Percentiles rank a stretch among this genome's conserved stretches.
Conservation (phyloP, 2,113 vertebrate genomes). For the Gasterosteus aculeatus region DNA sequence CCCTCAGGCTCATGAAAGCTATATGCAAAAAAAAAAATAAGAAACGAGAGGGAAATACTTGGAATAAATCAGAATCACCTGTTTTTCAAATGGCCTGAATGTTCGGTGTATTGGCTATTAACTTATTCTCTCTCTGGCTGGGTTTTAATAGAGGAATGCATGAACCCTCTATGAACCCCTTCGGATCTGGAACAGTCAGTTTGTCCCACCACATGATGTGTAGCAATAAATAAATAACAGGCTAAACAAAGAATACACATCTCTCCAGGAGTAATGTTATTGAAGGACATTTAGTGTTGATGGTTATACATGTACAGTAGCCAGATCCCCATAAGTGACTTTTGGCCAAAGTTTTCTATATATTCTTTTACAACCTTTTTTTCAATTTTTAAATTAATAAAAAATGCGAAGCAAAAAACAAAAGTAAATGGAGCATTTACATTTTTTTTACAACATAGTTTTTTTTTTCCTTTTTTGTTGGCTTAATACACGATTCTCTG, state of each 20-base stretch:
- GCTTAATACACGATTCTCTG: conserved; percentile 3
- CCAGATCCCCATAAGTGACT: neutral
- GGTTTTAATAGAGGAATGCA: conserved; percentile 75
- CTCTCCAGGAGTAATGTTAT: neutral
- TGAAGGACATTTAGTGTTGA: conserved; percentile 6
- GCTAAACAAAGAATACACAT: conserved; percentile 52
- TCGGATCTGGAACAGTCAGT: conserved; percentile 66
- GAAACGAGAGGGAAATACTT: conserved; percentile 44
- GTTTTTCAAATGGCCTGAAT: conserved; percentile 85
- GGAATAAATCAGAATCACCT: conserved; percentile 93
- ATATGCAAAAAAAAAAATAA: conserved; percentile 16
- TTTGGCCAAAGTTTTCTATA: neutral
- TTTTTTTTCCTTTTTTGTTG: neutral
- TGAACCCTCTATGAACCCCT: conserved; percentile 85
- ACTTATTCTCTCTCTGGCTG: conserved; percentile 77
- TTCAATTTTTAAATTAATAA: neutral
- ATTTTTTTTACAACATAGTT: neutral
- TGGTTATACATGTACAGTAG: conserved; percentile 28
- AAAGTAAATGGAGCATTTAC: neutral
- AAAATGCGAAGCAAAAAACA: neutral
- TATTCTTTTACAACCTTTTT: neutral
- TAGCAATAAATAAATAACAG: conserved; percentile 70
- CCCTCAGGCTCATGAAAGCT: conserved; percentile 79
- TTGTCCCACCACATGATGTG: conserved; percentile 77
- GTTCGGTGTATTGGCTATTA: conserved; percentile 85